Conservation (phyloP, 2,888 invertebrate species). For the Euphydryas editha region DNA sequence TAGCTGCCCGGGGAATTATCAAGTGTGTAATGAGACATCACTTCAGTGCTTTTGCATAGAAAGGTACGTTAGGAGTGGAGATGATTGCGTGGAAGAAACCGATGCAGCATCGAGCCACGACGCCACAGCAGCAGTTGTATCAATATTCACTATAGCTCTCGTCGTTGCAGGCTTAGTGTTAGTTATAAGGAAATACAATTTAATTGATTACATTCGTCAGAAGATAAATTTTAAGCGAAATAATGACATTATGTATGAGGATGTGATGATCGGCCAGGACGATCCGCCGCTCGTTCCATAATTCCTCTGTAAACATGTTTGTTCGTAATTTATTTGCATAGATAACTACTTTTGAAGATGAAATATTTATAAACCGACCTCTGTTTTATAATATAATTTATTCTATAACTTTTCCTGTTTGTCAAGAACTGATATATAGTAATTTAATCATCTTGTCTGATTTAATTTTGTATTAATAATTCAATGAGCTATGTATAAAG, state of each 20-base stretch:
- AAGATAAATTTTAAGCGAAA: slow-evolving; percentile 69
- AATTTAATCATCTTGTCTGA: not conserved
- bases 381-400: not conserved
- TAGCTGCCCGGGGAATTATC: slow-evolving; percentile 59
- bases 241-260: slow-evolving; percentile 77
- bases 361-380: slow-evolving; percentile 12
- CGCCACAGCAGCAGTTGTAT: slow-evolving; percentile 63
- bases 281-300: slow-evolving; percentile 79
- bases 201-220: slow-evolving; percentile 69
- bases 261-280: slow-evolving; percentile 82
- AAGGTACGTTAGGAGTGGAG: slow-evolving; percentile 58
- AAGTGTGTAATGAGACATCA: slow-evolving; percentile 60
- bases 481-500: too few relatives aligned
- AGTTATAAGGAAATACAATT: slow-evolving; percentile 74
- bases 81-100: slow-evolving; percentile 53
- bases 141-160: slow-evolving; percentile 71
- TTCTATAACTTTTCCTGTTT: slow-evolving; percentile 15
- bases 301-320: slow-evolving; percentile 38
- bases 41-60: slow-evolving; percentile 60
- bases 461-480: not conserved
- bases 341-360: slow-evolving; percentile 10
- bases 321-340: slow-evolving; percentile 43
- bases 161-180: slow-evolving; percentile 67
- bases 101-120: slow-evolving; percentile 49
- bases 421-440: not conserved